Evolutionary conservation across 2,888 invertebrate species (phyloP).

Genomic region (Drosophila ustulata): DNA sequence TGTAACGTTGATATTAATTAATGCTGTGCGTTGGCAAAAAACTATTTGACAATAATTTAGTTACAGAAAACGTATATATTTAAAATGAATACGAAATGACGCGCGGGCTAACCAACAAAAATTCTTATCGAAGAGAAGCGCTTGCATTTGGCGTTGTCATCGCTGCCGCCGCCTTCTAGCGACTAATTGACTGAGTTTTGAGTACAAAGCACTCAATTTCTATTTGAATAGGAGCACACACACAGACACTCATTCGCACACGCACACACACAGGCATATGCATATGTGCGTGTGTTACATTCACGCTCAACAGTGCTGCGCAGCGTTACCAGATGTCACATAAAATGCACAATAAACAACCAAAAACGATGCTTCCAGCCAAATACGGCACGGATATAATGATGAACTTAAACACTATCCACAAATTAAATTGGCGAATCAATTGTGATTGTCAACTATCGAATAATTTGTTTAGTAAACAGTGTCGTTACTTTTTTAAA

Average conservation of each 20-base stretch:
- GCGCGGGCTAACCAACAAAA: conserved; percentile 30
- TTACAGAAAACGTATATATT: conserved; percentile 9
- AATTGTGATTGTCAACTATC: conserved; percentile 7
- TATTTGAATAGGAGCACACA: conserved; percentile 69
- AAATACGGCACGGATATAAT: conserved; percentile 30
- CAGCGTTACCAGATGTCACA: conserved; percentile 49
- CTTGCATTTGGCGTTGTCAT: conserved; percentile 39
- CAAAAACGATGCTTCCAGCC: conserved; percentile 26
- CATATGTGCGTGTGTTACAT: conserved; percentile 42
- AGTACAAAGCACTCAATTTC: conserved; percentile 72
- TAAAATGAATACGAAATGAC: conserved; percentile 30
- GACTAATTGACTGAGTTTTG: conserved; percentile 63
- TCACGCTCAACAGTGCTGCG: conserved; percentile 41
- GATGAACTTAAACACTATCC: neutral
- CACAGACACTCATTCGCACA: conserved; percentile 43
- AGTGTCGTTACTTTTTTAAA: conserved; percentile 13
- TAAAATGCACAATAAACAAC: conserved; percentile 26
- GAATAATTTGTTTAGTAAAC: conserved; percentile 2
- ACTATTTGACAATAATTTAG: conserved; percentile 1
- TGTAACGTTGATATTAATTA: conserved; percentile 9
- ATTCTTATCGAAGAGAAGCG: conserved; percentile 32
- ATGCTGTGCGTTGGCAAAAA: conserved; percentile 16
- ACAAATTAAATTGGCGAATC: neutral
- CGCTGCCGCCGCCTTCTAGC: conserved; percentile 56
- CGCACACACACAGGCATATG: conserved; percentile 15